Evolutionary conservation across 2,113 vertebrate species (phyloP), one percentile per base, ranked within the genome.

Genomic region (Ondatra zibethicus): DNA sequence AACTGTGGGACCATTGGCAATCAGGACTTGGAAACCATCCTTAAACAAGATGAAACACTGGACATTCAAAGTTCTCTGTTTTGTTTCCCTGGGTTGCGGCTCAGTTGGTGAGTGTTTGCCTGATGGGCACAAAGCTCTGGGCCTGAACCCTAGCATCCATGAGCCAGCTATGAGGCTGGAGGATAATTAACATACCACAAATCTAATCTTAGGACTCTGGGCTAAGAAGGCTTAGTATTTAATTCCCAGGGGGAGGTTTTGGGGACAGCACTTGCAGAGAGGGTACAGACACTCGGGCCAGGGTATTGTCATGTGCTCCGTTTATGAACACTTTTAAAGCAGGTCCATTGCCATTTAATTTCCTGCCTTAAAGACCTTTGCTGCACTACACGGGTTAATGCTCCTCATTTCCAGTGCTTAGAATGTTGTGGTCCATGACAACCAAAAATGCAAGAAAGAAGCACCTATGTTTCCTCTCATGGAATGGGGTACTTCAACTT

Each of bases 21-120:
- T 0, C 45, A 1, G 72, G 89, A 16, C 95, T 96, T 45, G 97
- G 89, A 87, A 90, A 85, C 81, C 86, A 96, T 95, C 92, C 81
- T 97, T 77, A 85, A 92, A 81, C 36, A n/a, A 33, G 92, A 85
- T 88, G 95, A 97, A 96, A 97, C 1, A 92, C 1, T 55, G 55
- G n/a, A 6, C 25, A 36, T 45, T 31, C 50, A 52, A 3, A 58
- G 21, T 42, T 17, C 45, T 73, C 87, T 73, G 14, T 11, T 50
- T 42, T 55, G 86, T 58, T 58, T 73, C 16, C 23, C 68, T 31
- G 9, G 12, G n/a, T 73, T n/a, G 39, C 21, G 23, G 55, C 55
- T 61, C 23, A 14, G 36, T 63, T 85, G 25, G 14, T 63, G 16
- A 65, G 58, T 45, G 4, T 29, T 45, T 65, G n/a, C 82, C 58